Evolutionary conservation across 2,797 vertebrate species (phyloP), one percentile per base, ranked within the genome.

Genomic region (Danionella dracula): DNA sequence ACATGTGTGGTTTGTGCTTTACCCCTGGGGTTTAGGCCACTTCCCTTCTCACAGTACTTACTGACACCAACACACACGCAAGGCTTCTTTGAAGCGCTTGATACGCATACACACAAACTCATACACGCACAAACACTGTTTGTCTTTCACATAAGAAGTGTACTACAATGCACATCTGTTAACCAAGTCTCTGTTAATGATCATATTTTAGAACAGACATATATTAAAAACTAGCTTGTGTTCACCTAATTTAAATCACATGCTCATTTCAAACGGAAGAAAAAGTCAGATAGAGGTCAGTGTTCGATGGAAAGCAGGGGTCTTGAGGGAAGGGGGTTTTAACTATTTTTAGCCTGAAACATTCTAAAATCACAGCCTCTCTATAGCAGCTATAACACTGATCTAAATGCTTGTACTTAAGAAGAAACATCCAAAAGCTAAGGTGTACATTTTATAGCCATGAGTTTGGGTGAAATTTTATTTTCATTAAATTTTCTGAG

Each of bases 31-130:
- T 61, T 75, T 75, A 20, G 60, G 66, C 60, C 61, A 78, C 73
- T 78, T 78, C 76, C 76, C 76, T 78, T 78, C 73, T 76, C 76
- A 78, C 73, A 76, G 68, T 66, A 66, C 50, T 76, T 66, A 57
- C 20, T 70, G 37, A 55, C 55, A 55, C 41, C 56, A 34, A 40
- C 42, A 51, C 53, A 46, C 59, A 50, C 46, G 34, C n/a, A 49
- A n/a, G 15, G 10, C 11, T 21, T 45, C 19, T 59, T 10, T 34
- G 10, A 17, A 9, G 35, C 11, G 13, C 20, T 55, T n/a, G n/a
- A n/a, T n/a, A n/a, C n/a, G n/a, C n/a, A n/a, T n/a, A n/a, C n/a
- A n/a, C n/a, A n/a, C n/a, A n/a, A n/a, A n/a, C n/a, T n/a, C n/a
- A n/a, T n/a, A n/a, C n/a, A n/a, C 19, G 29, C 50, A 58, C 20